Evolutionary conservation across 2,888 invertebrate genomes (phyloP).

Genomic region (Pinctada fucata): DNA sequence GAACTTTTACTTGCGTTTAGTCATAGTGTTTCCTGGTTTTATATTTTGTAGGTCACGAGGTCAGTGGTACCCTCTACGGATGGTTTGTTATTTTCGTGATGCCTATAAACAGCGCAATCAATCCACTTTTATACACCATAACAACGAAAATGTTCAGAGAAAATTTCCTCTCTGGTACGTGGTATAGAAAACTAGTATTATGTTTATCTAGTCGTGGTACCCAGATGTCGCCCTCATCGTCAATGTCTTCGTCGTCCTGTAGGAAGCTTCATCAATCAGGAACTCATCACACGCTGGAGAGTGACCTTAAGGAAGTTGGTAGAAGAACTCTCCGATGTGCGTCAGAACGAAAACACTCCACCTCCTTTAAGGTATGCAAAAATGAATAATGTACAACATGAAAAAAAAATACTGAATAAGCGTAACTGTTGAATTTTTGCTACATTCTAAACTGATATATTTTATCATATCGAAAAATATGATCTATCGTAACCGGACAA

Average conservation of each 20-base stretch:
- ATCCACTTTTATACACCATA: constrained; percentile 53
- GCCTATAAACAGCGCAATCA: constrained; percentile 53
- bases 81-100: constrained; percentile 53
- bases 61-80: constrained; percentile 43
- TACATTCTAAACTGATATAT: too few relatives aligned
- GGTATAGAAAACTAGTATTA: neutral
- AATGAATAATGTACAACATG: too few relatives aligned
- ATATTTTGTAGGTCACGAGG: constrained; percentile 26
- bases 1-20: too few relatives aligned
- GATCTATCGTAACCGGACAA: too few relatives aligned
- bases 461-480: too few relatives aligned
- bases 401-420: too few relatives aligned
- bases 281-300: neutral
- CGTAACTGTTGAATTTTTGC: too few relatives aligned
- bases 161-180: constrained; percentile 29
- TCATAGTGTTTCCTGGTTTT: too few relatives aligned
- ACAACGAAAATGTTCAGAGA: constrained; percentile 50
- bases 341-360: neutral
- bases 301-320: neutral
- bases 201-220: neutral
- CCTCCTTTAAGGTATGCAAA: neutral
- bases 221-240: neutral
- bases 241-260: neutral
- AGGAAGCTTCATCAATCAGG: neutral
- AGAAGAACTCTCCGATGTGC: neutral